Evolutionary conservation across 2,113 vertebrate species (phyloP).

Genomic region (Thinocorus orbignyianus): DNA sequence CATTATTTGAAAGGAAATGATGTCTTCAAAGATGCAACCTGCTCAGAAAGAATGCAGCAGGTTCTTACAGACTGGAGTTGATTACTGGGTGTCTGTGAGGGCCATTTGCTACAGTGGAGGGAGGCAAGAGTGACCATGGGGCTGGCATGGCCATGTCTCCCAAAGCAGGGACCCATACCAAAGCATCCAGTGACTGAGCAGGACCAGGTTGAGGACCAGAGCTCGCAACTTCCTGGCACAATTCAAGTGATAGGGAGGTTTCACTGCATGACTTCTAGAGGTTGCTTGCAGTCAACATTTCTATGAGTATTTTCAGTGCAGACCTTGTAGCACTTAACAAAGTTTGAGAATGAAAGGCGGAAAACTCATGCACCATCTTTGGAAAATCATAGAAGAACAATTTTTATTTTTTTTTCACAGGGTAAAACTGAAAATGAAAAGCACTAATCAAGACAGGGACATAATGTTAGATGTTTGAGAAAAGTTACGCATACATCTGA

Average conservation of each 20-base stretch:
- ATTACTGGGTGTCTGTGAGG: background rate
- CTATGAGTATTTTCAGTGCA: too few species aligned
- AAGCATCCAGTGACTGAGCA: background rate
- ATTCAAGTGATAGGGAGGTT: background rate
- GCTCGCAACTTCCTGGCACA: background rate
- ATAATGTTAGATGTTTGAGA: background rate
- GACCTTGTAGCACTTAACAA: too few species aligned
- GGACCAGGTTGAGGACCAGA: accelerated
- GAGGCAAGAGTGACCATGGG: background rate
- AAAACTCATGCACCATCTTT: background rate
- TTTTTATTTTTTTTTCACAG: background rate
- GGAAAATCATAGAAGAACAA: background rate
- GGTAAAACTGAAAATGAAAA: background rate
- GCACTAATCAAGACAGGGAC: background rate
- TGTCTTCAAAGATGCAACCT: background rate
- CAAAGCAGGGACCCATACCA: background rate
- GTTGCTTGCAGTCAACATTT: too few species aligned
- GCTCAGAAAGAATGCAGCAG: background rate
- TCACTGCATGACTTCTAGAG: too few species aligned
- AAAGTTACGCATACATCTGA: background rate
- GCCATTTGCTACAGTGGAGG: accelerated
- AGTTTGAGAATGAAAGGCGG: too few species aligned
- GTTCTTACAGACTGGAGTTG: background rate
- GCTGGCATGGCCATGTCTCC: accelerated
- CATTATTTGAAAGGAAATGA: background rate